A percentile compares a stretch with the other conserved stretches of the same genome.
phyloP scores from a whole-genome alignment of 2,888 invertebrate genomes.

The Pollenia labialis region DNA sequence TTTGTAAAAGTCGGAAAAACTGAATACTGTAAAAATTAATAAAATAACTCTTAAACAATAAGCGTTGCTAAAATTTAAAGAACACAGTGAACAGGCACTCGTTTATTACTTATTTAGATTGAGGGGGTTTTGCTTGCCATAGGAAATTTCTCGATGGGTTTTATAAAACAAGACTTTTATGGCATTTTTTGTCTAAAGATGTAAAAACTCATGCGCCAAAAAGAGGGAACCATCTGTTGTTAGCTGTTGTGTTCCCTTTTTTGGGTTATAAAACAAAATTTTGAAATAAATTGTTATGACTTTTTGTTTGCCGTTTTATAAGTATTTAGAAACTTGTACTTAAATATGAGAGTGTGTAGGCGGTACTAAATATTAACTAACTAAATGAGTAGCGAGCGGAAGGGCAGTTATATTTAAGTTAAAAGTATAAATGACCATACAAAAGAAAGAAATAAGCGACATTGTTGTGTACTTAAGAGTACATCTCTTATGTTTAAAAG shows the following conservation, averaged over 20 bases:
- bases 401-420: background rate
- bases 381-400: background rate
- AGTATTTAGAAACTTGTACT: background rate
- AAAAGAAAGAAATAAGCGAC: background rate
- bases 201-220: conserved; percentile 27
- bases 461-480: conserved; percentile 34
- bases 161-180: background rate
- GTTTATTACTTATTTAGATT: background rate
- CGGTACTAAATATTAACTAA: background rate
- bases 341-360: background rate
- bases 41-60: too few species aligned
- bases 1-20: too few species aligned
- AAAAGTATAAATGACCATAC: conserved; percentile 26
- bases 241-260: conserved; percentile 38
- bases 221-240: conserved; percentile 59
- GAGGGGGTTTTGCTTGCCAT: background rate
- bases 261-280: conserved; percentile 70
- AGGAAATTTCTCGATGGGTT: conserved; percentile 8
- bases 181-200: conserved; percentile 1
- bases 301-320: conserved; percentile 66
- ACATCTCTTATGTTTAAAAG: conserved; percentile 12
- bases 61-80: too few species aligned
- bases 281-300: conserved; percentile 71
- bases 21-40: too few species aligned
- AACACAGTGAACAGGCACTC: background rate